A percentile compares a stretch with the other conserved stretches of the same genome.
phyloP scores from a whole-genome alignment of 2,797 vertebrate species.

The Poecilia velifera region DNA sequence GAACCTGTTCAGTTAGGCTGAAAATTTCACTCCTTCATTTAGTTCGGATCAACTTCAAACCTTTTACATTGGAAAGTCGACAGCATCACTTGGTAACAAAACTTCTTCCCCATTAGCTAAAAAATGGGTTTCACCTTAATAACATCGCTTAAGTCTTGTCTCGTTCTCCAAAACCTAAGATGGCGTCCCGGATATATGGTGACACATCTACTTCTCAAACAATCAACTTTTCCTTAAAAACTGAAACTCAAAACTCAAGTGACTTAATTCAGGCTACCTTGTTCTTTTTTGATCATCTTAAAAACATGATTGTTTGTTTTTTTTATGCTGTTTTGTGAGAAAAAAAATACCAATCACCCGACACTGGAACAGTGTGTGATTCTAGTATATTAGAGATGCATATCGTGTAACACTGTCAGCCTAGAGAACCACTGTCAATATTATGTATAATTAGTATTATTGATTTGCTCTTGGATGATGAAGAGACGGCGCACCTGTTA shows the following conservation, averaged over 20 bases:
- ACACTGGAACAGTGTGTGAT: background rate
- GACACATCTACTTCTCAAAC: background rate
- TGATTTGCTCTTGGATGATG: conserved; percentile 6
- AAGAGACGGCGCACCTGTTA: background rate
- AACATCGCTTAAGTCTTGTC: background rate
- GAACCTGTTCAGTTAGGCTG: background rate
- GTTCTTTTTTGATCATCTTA: background rate
- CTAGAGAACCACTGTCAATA: background rate
- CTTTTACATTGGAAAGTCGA: background rate
- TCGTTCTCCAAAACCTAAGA: background rate
- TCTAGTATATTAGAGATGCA: background rate
- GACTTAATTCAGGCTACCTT: background rate
- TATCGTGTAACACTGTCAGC: background rate
- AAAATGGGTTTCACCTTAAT: background rate
- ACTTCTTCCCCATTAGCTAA: background rate
- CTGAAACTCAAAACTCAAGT: background rate
- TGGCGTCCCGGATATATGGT: background rate
- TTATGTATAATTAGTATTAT: background rate
- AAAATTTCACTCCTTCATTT: background rate
- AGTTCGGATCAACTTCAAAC: background rate
- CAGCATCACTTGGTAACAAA: background rate
- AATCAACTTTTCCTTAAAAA: background rate
- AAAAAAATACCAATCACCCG: background rate
- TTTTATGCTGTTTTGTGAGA: background rate
- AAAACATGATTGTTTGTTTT: background rate